Base-by-base conservation (phyloP, 1,140 invertebrate species). In the Drosophila santomea region DNA sequence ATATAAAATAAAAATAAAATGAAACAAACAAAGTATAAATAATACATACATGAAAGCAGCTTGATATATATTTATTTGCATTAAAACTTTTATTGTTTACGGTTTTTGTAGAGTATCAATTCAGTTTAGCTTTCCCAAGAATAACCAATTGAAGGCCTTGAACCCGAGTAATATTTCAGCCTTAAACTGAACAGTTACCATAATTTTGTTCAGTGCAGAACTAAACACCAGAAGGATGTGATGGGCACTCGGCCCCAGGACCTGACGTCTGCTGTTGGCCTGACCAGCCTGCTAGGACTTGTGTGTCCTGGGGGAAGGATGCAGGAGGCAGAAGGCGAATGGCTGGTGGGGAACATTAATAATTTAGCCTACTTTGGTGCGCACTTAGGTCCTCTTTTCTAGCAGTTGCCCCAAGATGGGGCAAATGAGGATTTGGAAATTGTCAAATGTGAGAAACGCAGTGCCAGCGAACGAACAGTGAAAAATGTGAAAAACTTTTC, bases 401-500 rank as follows among this genome's bases (percentile, higher is more conserved):
- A 36, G 14, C 12, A 58, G 72, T 48, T 39, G 41, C 10, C 54
- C 35, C 60, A 73, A 73, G 69, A 72, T 73, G 69, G 59, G 54
- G 54, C 69, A 75, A 75, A 66, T 32, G 17, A 39, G 52, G 80
- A 81, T 85, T 85, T 78, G 41, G 69, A 61, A 85, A 84, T 84
- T 77, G 67, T 85, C 77, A 80, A 64, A 85, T 83, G 48, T 44
- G 72, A 51, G 41, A 80, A 80, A 59, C 47, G 43, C 60, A 54
- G 36, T 35, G 38, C 45, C 32, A 47, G 41, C 57, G 32, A 52
- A 62, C 48, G 23, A 51, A 45, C 63, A 47, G 74, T 86, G 75
- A 86, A 76, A 86, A 88, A 88, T 88, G 83, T 50, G 78, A 64
- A 66, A 77, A 88, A 89, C 83, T 88, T 83, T 88, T 41, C 76